Base-by-base conservation (phyloP, 2,113 vertebrate genomes). In the Circaetus cinerascens region DNA sequence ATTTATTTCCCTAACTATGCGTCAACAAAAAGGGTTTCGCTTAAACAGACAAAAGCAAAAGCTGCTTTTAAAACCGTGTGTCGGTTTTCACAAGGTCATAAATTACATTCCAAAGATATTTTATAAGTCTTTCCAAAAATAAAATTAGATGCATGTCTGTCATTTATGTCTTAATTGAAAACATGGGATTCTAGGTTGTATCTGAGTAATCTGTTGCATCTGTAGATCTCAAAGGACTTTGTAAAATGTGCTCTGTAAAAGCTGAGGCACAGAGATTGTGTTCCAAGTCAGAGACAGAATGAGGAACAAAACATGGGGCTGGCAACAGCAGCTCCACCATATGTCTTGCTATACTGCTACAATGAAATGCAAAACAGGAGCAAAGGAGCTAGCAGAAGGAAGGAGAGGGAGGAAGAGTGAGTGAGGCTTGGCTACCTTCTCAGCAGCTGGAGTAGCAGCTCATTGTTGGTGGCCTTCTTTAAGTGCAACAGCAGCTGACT, bases 1-100 rank as follows among this genome's bases (percentile, higher is more conserved):
- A 94, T 97, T 97, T 96, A 95, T 97, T 98, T 97, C 80, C 67
- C 78, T 89, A 92, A 86, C 74, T 51, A 41, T 64, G 68, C 4
- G 0, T 95, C 95, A 97, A 91, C 71, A 83, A 74, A 94, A 90
- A 96, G 67, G 41, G 57, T 77, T 96, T 96, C 7, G 34, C 59
- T 97, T 94, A 94, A 94, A 90, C 21, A 72, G 46, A 80, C 59
- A 95, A 90, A 97, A 89, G 29, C 45, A 90, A 88, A 95, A 90
- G 34, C 50, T 91, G 71, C 63, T 38, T 96, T 96, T 96, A 64
- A 95, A 91, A n/a, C 32, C 67, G 78, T 84, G 94, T 90, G 86
- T 86, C 83, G 66, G 32, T 80, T 94, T 96, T 95, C 82, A 96
- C 53, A 80, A 22, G 59, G 53, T 68, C 87, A 95, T 69, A 90